phyloP scores from a whole-genome alignment of 1,140 invertebrate species.

The Rhopalosiphum maidis region DNA sequence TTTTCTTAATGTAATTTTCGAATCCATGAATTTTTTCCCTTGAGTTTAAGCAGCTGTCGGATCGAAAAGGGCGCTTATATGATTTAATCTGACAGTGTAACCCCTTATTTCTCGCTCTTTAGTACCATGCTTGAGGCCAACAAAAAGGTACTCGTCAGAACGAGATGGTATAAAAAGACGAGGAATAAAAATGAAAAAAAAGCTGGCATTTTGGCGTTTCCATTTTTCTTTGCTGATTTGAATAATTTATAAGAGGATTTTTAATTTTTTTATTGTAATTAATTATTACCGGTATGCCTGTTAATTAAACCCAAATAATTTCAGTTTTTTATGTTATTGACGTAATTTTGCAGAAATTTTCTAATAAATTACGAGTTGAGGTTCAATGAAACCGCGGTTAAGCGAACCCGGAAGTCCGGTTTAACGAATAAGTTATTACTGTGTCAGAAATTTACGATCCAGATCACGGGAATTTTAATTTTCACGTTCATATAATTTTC shows the following conservation, averaged over 20 bases:
- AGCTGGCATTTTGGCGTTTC: conserved; percentile 37
- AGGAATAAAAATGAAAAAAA: conserved; percentile 36
- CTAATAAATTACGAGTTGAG: background rate
- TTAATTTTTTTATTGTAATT: conserved; percentile 25
- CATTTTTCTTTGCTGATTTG: conserved; percentile 38
- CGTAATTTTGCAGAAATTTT: background rate
- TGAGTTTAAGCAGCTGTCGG: background rate
- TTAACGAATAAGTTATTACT: background rate
- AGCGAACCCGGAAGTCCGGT: background rate
- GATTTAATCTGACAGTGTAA: conserved; percentile 15
- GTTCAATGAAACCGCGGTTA: background rate
- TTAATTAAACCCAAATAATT: conserved; percentile 50
- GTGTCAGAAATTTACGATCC: background rate
- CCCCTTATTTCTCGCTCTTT: background rate
- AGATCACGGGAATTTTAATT: background rate
- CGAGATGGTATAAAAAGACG: background rate
- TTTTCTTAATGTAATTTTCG: conserved; percentile 10
- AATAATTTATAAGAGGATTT: conserved; percentile 52
- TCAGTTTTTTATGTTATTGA: background rate
- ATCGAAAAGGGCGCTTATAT: conserved; percentile 6
- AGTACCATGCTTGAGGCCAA: background rate
- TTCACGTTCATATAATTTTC: background rate
- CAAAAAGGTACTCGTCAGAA: conserved; percentile 3
- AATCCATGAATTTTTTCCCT: background rate
- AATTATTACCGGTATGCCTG: conserved; percentile 38